Conservation (phyloP, 2,113 vertebrate species). For the Mungos mungo region DNA sequence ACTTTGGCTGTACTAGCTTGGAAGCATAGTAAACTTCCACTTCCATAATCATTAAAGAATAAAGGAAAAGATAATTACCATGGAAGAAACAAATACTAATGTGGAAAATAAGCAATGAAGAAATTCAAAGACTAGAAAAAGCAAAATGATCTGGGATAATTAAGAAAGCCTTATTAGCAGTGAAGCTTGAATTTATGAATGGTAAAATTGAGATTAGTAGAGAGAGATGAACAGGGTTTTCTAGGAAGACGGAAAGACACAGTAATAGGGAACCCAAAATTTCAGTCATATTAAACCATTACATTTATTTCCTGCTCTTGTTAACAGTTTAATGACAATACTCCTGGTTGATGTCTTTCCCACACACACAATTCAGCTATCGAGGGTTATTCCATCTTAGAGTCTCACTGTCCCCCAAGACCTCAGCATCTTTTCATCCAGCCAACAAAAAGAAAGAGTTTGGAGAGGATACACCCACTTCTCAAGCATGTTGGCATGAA, state of each 20-base stretch:
- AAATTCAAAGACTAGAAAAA: slow-evolving; percentile 50
- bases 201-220: slow-evolving; percentile 26
- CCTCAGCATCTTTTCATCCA: not conserved
- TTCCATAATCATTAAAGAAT: slow-evolving; percentile 52
- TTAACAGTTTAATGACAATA: not conserved
- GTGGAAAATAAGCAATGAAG: slow-evolving; percentile 33
- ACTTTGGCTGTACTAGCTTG: not conserved
- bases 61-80: slow-evolving; percentile 55
- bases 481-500: not conserved
- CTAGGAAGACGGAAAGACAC: not conserved
- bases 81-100: not conserved
- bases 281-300: not conserved
- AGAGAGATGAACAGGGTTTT: not conserved
- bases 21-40: not conserved
- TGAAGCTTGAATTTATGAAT: slow-evolving; percentile 57
- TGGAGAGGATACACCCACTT: not conserved
- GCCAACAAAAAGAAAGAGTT: not conserved
- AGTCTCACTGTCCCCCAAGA: not conserved
- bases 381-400: not conserved
- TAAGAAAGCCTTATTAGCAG: slow-evolving; percentile 60
- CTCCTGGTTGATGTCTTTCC: not conserved
- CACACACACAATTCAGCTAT: not conserved
- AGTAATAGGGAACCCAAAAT: not conserved
- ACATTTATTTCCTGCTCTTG: not conserved
- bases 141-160: slow-evolving; percentile 53